Base-by-base conservation (phyloP, 1,140 invertebrate species). In the Homalodisca vitripennis region DNA sequence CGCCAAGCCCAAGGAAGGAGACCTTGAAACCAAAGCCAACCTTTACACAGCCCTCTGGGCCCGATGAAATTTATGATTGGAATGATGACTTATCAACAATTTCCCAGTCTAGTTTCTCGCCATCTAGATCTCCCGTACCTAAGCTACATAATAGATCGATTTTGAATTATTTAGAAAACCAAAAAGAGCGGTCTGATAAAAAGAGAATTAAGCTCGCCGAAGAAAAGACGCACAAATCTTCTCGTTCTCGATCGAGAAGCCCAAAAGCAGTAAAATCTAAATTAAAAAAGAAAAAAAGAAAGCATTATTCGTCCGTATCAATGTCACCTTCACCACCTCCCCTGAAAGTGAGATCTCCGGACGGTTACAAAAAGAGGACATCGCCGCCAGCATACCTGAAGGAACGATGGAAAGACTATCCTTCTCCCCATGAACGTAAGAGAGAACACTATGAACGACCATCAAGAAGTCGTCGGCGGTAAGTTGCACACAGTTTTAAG, bases 91-190 rank as follows among this genome's bases (percentile, higher is more conserved):
- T 60, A 27, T 60, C 55, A 2, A 27, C 14, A 6, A 60, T 60
- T 27, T 60, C 55, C 14, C 55, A 60, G 29, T 60, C 55, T 27
- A 60, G 55, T 30, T 24, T 60, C 29, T 60, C 55, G 6, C 55
- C 55, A 24, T 60, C 55, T 13, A 60, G 27, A 12, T 60, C 55
- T 27, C 55, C 55, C 10, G 55, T 60, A 26, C 55, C 55, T 60
- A 60, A 60, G n/a, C 22, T 60, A 12, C 55, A 60, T n/a, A 60
- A 60, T 30, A 60, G 29, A 24, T 22, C 55, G n/a, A 10, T 60
- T 14, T 27, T 60, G 6, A 60, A 60, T 30, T 60, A 27, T 27
- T 13, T 60, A 26, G 55, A 60, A 60, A 60, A 60, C 26, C 55
- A 60, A 60, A 60, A 29, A 60, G 55, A 60, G 24, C 14, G 55